Percentiles rank a stretch among this genome's conserved stretches.
phyloP scores from a whole-genome alignment of 2,888 invertebrate genomes.

The Trachelus stipa region DNA sequence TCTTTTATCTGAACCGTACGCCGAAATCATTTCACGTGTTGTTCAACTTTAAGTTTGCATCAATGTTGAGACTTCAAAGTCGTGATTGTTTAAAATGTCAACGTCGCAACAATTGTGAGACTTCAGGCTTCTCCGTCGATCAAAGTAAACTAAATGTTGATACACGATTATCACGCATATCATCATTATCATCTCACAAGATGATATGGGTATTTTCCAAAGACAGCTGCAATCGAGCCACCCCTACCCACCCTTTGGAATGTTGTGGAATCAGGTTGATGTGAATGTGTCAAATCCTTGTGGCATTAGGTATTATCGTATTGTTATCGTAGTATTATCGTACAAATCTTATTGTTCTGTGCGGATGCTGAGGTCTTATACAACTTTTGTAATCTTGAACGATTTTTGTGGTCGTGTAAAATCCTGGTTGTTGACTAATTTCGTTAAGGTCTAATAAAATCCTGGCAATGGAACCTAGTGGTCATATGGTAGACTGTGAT shows the following conservation, averaged over 20 bases:
- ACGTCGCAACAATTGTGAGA: not conserved
- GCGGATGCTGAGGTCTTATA: not conserved
- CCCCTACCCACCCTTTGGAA: not conserved
- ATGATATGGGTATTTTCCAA: constrained; percentile 44
- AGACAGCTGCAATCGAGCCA: constrained; percentile 32
- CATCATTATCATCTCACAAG: not conserved
- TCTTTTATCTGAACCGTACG: constrained; percentile 34
- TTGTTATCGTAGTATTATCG: not conserved
- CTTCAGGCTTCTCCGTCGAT: not conserved
- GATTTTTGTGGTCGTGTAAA: not conserved
- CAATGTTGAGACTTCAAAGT: constrained; percentile 4
- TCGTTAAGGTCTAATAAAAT: not conserved
- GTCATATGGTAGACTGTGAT: not conserved
- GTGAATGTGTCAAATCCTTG: constrained; percentile 1
- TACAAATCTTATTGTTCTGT: not conserved
- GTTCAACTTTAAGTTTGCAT: constrained; percentile 30
- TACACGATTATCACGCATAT: constrained; percentile 27
- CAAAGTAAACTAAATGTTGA: constrained; percentile 30
- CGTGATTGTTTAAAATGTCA: constrained; percentile 8
- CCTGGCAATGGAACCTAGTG: not conserved
- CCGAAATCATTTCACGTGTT: constrained; percentile 25
- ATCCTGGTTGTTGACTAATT: not conserved
- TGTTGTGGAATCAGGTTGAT: not conserved
- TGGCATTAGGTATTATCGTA: not conserved
- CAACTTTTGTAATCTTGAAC: not conserved